Conservation (phyloP, 2,797 vertebrate species). For the Thaleichthys pacificus region DNA sequence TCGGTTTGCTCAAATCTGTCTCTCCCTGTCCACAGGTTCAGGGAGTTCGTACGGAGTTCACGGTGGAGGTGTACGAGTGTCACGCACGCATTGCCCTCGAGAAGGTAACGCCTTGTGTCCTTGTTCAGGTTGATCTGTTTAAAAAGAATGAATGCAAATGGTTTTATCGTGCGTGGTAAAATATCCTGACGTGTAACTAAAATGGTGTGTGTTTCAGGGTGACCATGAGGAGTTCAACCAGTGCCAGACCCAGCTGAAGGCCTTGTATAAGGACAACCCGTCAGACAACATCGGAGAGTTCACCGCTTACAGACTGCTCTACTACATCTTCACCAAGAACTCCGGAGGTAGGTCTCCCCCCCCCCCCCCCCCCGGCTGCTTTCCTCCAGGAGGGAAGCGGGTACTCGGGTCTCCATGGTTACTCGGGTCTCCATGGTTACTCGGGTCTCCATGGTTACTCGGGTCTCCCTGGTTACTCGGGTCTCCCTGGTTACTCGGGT, state of each 20-base stretch:
- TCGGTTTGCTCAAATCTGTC: background rate
- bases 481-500: too few relatives aligned
- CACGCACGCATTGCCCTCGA: slow-evolving; percentile 92
- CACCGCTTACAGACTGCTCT: slow-evolving; percentile 88
- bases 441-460: too few relatives aligned
- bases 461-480: too few relatives aligned
- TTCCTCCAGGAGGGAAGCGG: too few relatives aligned
- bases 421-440: too few relatives aligned
- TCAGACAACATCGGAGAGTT: slow-evolving; percentile 91
- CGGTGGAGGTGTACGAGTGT: slow-evolving; percentile 93
- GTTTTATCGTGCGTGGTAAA: background rate
- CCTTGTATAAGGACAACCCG: slow-evolving; percentile 85
- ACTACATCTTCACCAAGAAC: slow-evolving; percentile 94
- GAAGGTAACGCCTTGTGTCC: slow-evolving; percentile 71
- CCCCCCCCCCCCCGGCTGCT: background rate
- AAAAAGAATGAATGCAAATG: too few relatives aligned
- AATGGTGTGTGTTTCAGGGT: slow-evolving; percentile 68
- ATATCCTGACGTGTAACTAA: background rate
- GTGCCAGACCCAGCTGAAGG: slow-evolving; percentile 93
- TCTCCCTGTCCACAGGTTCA: slow-evolving; percentile 77
- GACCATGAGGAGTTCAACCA: slow-evolving; percentile 97
- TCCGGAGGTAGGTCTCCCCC: slow-evolving; percentile 78
- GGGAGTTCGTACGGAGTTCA: slow-evolving; percentile 90
- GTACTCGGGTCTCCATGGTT: too few relatives aligned
- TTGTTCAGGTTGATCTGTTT: too few relatives aligned